A percentile compares a stretch with the other conserved stretches of the same genome.
phyloP scores from a whole-genome alignment of 2,797 vertebrate species.

The Triplophysa yarkandensis region DNA sequence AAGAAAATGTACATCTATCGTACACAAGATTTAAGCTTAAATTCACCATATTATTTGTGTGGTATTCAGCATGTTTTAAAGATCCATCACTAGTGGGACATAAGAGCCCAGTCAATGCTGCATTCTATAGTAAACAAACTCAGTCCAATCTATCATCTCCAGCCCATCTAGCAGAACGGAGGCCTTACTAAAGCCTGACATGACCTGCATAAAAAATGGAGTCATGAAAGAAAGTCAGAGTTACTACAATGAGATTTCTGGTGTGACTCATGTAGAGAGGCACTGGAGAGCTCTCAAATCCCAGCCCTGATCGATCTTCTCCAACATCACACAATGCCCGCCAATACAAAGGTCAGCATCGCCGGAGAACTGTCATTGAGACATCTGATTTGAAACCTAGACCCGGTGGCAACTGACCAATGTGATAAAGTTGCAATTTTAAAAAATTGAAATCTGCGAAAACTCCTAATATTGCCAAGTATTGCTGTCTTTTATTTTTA shows the following conservation, averaged over 20 bases:
- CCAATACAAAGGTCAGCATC: conserved; percentile 31
- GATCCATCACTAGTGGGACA: conserved; percentile 18
- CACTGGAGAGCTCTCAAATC: conserved; percentile 24
- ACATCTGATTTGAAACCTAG: neutral
- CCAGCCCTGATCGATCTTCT: neutral
- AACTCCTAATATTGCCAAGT: too few relatives aligned
- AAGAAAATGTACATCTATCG: neutral
- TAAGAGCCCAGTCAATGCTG: conserved; percentile 30
- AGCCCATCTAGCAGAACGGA: conserved; percentile 31
- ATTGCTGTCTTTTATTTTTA: too few relatives aligned
- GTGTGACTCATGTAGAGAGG: conserved; percentile 24
- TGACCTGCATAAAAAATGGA: conserved; percentile 42
- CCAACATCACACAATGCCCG: neutral
- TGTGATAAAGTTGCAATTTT: neutral
- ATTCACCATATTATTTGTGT: neutral
- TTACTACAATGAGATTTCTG: conserved; percentile 33
- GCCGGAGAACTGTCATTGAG: neutral
- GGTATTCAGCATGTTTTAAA: neutral
- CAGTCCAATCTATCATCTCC: conserved; percentile 39
- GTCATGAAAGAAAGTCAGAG: conserved; percentile 32
- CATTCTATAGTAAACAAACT: conserved; percentile 17
- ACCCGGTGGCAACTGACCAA: neutral
- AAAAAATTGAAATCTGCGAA: neutral
- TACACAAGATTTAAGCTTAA: neutral
- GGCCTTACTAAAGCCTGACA: conserved; percentile 29